Percentiles rank a stretch among this genome's conserved stretches.
These are phyloP conservation scores for Ascidia mentula DNA, from an alignment of 23 tunicate species.

Conservation along the genomic window DNA sequence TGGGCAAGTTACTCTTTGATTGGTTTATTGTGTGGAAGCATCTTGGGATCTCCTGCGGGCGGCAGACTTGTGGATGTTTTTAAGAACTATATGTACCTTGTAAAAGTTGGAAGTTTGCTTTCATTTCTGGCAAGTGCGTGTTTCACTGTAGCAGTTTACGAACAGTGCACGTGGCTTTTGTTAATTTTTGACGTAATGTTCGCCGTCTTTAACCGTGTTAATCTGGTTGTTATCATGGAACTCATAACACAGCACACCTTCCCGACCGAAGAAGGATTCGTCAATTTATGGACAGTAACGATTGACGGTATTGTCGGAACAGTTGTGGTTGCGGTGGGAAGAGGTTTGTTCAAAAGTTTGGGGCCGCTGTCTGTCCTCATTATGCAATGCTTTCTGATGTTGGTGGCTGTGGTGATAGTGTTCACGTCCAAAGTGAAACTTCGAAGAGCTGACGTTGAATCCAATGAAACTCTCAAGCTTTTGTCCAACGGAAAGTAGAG, in stretches of 20 bases:
- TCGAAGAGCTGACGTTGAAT: background rate
- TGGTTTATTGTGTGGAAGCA: background rate
- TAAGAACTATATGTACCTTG: background rate
- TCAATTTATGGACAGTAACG: background rate
- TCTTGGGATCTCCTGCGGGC: background rate
- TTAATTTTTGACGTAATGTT: background rate
- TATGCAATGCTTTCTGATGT: background rate
- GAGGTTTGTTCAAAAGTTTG: background rate
- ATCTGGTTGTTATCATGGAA: background rate
- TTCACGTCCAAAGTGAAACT: background rate
- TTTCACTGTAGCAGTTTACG: background rate
- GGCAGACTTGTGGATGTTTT: background rate
- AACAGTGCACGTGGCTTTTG: background rate
- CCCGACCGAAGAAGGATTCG: background rate
- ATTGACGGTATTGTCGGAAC: background rate
- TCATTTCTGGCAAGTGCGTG: background rate
- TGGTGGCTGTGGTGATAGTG: background rate
- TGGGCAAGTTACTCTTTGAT: background rate
- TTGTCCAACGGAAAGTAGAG: background rate
- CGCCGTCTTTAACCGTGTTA: background rate
- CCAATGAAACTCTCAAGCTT: background rate
- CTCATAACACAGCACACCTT: background rate
- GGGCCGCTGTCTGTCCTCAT: background rate
- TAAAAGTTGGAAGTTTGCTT: background rate
- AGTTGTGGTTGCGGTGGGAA: background rate